phyloP scores from a whole-genome alignment of 2,888 invertebrate species.

The Priocnemis perturbator region DNA sequence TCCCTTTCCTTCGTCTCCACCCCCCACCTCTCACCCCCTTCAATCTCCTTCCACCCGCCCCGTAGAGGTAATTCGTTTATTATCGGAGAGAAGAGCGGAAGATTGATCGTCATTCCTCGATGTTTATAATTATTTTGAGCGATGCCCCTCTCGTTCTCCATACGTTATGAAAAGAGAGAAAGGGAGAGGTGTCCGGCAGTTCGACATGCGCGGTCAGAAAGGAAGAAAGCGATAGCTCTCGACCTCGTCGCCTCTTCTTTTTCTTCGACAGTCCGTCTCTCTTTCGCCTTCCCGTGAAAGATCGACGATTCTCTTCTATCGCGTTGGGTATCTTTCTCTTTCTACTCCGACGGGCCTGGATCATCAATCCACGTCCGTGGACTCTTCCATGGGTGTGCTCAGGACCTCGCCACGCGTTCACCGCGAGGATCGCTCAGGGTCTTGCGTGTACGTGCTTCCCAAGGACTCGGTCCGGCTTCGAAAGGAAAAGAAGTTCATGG shows the following conservation, averaged over 20 bases:
- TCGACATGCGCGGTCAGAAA: slow-evolving; percentile 26
- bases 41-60: slow-evolving; percentile 15
- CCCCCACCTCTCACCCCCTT: slow-evolving; percentile 18
- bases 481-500: not conserved
- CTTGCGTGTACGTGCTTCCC: not conserved
- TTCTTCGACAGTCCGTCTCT: not conserved
- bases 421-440: slow-evolving; percentile 18
- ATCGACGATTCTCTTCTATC: slow-evolving; percentile 21
- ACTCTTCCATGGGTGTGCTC: slow-evolving; percentile 29
- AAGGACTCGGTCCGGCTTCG: slow-evolving; percentile 12
- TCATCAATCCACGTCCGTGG: slow-evolving; percentile 63
- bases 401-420: slow-evolving; percentile 16
- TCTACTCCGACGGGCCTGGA: slow-evolving; percentile 41
- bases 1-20: slow-evolving; percentile 11
- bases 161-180: not conserved
- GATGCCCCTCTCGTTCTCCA: slow-evolving; percentile 39
- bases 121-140: slow-evolving; percentile 67
- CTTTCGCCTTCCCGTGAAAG: slow-evolving; percentile 5
- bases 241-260: slow-evolving; percentile 8
- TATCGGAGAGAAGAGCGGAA: slow-evolving; percentile 56
- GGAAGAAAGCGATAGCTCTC: slow-evolving; percentile 45
- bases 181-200: slow-evolving; percentile 11
- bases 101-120: slow-evolving; percentile 66
- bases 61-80: slow-evolving; percentile 62
- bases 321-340: not conserved